These are phyloP conservation scores for Takifugu flavidus DNA, from an alignment of 2,113 vertebrate species.

Conservation along the genomic window DNA sequence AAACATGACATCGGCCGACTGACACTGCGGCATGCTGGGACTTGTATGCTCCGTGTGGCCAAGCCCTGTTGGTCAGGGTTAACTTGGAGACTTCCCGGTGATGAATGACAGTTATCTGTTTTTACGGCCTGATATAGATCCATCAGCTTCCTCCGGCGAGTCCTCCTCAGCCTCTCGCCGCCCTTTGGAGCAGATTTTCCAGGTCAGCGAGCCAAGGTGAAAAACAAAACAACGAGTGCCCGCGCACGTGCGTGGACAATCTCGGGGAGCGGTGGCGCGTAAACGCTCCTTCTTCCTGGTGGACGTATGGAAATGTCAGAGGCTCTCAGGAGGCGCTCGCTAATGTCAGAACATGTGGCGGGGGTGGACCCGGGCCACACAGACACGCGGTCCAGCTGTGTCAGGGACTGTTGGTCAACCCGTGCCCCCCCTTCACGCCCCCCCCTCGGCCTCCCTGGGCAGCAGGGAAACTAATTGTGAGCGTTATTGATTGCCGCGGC, in stretches of 20 bases:
- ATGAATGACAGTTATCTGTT: constrained; percentile 70
- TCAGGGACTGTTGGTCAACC: constrained; percentile 37
- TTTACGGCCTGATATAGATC: constrained; percentile 64
- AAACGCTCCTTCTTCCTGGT: constrained; percentile 23
- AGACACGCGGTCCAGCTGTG: constrained; percentile 62
- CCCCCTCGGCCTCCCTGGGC: constrained; percentile 36
- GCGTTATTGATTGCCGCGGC: constrained; percentile 74
- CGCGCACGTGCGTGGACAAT: constrained; percentile 10
- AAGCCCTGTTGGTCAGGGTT: constrained; percentile 58
- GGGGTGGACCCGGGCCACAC: constrained; percentile 47
- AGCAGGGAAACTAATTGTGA: constrained; percentile 75
- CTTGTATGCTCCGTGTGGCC: constrained; percentile 52
- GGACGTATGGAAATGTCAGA: constrained; percentile 67
- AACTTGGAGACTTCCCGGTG: constrained; percentile 53
- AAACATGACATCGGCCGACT: constrained; percentile 49
- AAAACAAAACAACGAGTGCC: constrained; percentile 50
- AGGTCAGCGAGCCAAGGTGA: constrained; percentile 71
- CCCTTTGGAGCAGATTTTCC: constrained; percentile 63
- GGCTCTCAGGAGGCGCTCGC: constrained; percentile 50
- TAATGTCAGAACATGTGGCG: constrained; percentile 71
- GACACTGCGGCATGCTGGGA: constrained; percentile 66
- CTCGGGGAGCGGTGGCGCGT: background rate
- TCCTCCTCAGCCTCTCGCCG: constrained; percentile 22
- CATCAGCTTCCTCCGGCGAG: constrained; percentile 50
- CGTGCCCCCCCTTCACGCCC: constrained; percentile 16